Conservation (phyloP, 2,113 vertebrate genomes). For the Ameiurus melas region DNA sequence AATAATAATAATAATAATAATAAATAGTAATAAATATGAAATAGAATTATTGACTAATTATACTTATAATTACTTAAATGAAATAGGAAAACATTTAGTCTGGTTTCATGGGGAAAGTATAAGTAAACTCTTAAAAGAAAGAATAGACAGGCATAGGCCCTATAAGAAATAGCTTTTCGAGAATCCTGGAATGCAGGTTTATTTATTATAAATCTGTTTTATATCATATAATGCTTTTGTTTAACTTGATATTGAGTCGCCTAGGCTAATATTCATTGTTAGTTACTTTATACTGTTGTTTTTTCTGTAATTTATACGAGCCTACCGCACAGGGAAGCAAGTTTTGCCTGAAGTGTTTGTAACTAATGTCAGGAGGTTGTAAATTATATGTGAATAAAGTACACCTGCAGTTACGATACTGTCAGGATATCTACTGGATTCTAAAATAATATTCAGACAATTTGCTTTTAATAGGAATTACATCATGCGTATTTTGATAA, state of each 20-base stretch:
- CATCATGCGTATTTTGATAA: not conserved
- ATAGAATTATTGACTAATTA: not conserved
- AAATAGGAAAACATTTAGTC: not conserved
- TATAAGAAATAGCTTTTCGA: not conserved
- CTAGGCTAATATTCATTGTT: not conserved
- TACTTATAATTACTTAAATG: too few relatives aligned
- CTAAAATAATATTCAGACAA: not conserved
- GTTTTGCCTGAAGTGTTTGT: not conserved
- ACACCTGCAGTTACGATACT: not conserved
- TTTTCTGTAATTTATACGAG: not conserved
- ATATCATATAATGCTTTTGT: not conserved
- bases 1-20: not conserved
- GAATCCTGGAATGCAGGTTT: not conserved
- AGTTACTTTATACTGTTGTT: not conserved
- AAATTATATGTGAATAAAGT: not conserved
- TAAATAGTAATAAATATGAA: not conserved
- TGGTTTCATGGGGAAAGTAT: not conserved
- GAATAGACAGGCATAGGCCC: not conserved
- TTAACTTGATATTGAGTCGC: not conserved
- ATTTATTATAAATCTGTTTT: not conserved
- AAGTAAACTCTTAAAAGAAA: not conserved
- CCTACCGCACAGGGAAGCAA: not conserved
- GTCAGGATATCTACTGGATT: not conserved
- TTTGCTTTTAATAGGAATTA: not conserved
- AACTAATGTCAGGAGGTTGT: not conserved